Conservation (phyloP, 2,888 invertebrate species). For the Suillia variegata region DNA sequence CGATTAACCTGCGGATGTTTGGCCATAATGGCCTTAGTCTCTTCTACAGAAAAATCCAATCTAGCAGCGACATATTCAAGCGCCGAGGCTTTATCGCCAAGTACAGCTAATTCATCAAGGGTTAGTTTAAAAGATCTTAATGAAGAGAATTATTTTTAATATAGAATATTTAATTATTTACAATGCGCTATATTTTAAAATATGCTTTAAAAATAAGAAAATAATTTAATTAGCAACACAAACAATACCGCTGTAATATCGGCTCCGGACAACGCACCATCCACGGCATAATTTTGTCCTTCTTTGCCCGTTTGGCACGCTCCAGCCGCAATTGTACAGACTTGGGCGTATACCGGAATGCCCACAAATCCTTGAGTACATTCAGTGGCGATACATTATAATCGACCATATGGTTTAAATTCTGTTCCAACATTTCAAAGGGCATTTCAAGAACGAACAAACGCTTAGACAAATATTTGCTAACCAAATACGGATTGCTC, state of each 20-base stretch:
- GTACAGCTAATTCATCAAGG: constrained; percentile 60
- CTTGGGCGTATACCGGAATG: constrained; percentile 66
- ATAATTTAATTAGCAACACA: no score
- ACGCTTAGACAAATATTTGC: constrained; percentile 63
- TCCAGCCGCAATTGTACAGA: constrained; percentile 64
- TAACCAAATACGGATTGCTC: constrained; percentile 61
- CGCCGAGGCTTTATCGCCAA: constrained; percentile 64
- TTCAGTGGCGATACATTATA: constrained; percentile 65
- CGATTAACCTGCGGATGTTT: constrained; percentile 65
- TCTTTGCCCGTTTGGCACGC: constrained; percentile 62
- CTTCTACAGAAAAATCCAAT: constrained; percentile 62
- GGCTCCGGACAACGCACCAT: constrained; percentile 69
- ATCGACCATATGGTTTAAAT: constrained; percentile 64
- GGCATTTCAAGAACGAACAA: constrained; percentile 66
- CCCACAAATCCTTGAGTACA: constrained; percentile 69
- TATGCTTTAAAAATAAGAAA: no score
- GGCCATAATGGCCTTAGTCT: constrained; percentile 63
- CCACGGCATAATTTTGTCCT: constrained; percentile 68
- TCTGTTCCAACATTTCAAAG: constrained; percentile 64
- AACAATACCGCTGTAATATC: constrained; percentile 67
- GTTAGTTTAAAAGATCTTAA: constrained; percentile 54
- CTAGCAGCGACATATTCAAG: constrained; percentile 65
- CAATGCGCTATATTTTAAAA: neutral
- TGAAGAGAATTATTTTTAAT: constrained; percentile 35
- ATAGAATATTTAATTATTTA: neutral